Evolutionary conservation across 2,113 vertebrate species (phyloP), one percentile per base, ranked within the genome.

Genomic region (Mesoclemmys tuberculata): DNA sequence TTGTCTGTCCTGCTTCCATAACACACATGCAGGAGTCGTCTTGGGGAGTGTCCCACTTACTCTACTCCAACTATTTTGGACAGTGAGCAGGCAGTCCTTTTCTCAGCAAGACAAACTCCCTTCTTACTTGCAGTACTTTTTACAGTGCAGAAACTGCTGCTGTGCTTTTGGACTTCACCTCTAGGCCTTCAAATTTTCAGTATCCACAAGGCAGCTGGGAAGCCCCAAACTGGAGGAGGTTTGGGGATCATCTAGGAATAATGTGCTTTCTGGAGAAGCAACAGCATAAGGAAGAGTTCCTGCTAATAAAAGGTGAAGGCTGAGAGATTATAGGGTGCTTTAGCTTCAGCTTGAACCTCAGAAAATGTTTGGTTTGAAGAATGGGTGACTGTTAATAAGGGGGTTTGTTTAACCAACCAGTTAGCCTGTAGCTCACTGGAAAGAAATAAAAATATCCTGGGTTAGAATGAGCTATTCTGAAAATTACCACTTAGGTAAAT

Each of bases 71-170:
- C 49, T n/a, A 35, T 91, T 87, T 82, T 80, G 87, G 31, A 22
- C 58, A 8, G 19, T 71, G 64, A 71, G 64, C 38, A 2, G 18
- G n/a, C n/a, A 71, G 9, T 22, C 64, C 19, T 38, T 71, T 71
- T 46, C 35, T 38, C n/a, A 71, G n/a, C 18, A n/a, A n/a, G 10
- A 35, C 19, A 71, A 71, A 71, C 21, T 56, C 82, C 27, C 11
- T 80, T 91, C 31, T 35, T 19, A 49, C 86, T 90, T 90, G 80
- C 68, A 74, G 84, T 2, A 35, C 56, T 91, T 90, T 84, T 64
- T 61, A 61, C 84, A 87, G 1, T 3, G 56, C 64, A 77, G 84
- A 1, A 5, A 49, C 22, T 92, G 2, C 26, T 90, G 35, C 54
- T 54, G 10, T 12, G 68, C 4, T 52, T 90, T 95, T 84, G 71